These are phyloP conservation scores for Rallus crepitans DNA, from an alignment of 2,797 vertebrate species.

Conservation along the genomic window DNA sequence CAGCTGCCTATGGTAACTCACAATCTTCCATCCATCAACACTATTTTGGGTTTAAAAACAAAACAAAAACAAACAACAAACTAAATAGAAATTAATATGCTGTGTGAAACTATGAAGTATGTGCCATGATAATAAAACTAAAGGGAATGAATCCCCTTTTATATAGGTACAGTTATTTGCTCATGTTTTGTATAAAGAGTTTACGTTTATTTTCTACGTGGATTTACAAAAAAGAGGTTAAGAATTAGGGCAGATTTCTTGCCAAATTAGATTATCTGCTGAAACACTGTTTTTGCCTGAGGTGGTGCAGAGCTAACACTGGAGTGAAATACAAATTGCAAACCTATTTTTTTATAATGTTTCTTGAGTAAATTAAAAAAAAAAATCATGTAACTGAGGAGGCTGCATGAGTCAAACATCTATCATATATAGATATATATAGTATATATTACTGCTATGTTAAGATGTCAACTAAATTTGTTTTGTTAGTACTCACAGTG, in stretches of 20 bases:
- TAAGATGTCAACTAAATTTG: constrained; percentile 22
- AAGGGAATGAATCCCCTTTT: constrained; percentile 75
- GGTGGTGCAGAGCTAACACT: neutral
- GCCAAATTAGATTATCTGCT: constrained; percentile 45
- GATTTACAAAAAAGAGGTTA: constrained; percentile 56
- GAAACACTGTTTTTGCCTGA: constrained; percentile 58
- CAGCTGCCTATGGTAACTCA: constrained; percentile 62
- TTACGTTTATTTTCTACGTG: constrained; percentile 61
- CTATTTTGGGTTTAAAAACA: constrained; percentile 3
- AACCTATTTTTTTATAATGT: constrained; percentile 71
- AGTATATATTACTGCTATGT: neutral
- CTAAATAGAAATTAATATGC: constrained; percentile 44
- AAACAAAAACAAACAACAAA: neutral
- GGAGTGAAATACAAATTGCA: constrained; percentile 49
- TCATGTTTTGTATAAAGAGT: constrained; percentile 74
- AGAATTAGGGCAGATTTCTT: constrained; percentile 59
- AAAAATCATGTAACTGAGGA: constrained; percentile 4
- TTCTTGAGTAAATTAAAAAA: constrained; percentile 50
- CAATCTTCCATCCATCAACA: constrained; percentile 48
- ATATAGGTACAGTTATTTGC: constrained; percentile 72
- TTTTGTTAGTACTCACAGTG: constrained; percentile 35
- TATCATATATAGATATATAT: neutral
- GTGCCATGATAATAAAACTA: constrained; percentile 82
- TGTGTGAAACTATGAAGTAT: constrained; percentile 66
- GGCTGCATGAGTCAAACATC: constrained; percentile 35